Percentiles rank a stretch among this genome's conserved stretches.
These are phyloP conservation scores for Eidolon helvum DNA, from an alignment of 2,113 vertebrate species.

Conservation along the genomic window DNA sequence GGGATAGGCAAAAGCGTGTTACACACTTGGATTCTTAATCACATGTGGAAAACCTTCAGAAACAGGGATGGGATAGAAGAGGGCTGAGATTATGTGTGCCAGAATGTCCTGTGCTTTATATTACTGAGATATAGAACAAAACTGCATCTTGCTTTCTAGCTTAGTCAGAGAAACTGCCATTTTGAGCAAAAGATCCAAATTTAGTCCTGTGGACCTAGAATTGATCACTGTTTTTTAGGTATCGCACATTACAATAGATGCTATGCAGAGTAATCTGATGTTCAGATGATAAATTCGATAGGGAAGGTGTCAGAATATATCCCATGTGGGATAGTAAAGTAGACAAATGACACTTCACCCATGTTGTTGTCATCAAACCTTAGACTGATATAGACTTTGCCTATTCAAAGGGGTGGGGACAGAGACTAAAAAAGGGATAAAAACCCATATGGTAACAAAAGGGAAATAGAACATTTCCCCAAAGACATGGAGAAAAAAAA, in stretches of 20 bases:
- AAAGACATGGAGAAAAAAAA: constrained; percentile 11
- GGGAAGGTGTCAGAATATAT: background rate
- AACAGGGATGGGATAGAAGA: background rate
- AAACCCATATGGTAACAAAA: constrained; percentile 14
- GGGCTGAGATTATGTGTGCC: background rate
- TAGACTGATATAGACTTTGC: background rate
- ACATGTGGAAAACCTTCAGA: background rate
- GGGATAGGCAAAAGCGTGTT: fast-evolving
- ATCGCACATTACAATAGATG: background rate
- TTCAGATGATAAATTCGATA: background rate
- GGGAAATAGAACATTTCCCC: constrained; percentile 32
- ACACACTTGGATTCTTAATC: background rate
- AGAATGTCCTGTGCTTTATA: background rate
- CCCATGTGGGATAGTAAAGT: background rate
- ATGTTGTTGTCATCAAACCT: background rate
- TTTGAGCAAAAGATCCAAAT: background rate
- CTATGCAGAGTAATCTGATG: background rate
- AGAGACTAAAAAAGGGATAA: background rate
- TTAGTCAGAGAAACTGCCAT: background rate
- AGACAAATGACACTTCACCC: background rate
- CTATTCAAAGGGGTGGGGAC: background rate
- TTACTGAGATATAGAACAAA: background rate
- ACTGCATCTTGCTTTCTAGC: background rate
- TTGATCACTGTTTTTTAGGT: background rate
- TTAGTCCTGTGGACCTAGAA: background rate